phyloP scores from a whole-genome alignment of 2,797 vertebrate genomes.

The Anabacerthia variegaticeps region DNA sequence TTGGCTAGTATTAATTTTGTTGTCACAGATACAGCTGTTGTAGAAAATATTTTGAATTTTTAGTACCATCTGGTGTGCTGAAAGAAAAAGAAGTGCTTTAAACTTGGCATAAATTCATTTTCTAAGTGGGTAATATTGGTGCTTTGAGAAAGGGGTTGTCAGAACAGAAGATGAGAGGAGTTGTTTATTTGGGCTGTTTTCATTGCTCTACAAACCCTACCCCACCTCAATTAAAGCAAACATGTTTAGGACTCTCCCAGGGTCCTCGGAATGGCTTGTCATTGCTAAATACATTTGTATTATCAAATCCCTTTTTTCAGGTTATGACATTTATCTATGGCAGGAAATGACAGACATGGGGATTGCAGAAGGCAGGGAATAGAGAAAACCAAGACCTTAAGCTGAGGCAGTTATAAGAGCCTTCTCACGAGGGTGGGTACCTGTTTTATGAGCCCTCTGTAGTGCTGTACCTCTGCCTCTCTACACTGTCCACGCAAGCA shows the following conservation, averaged over 20 bases:
- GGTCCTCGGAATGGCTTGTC: background rate
- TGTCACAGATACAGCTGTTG: slow-evolving; percentile 86
- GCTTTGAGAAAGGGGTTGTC: slow-evolving; percentile 62
- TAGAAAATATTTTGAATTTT: slow-evolving; percentile 80
- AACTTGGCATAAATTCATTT: slow-evolving; percentile 70
- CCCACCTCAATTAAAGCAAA: slow-evolving; percentile 49
- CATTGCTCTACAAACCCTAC: slow-evolving; percentile 27
- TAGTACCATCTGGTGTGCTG: slow-evolving; percentile 84
- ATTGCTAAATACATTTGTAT: background rate
- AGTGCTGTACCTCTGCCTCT: background rate
- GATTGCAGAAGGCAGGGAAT: background rate
- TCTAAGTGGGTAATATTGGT: slow-evolving; percentile 73
- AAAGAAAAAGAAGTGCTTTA: slow-evolving; percentile 74
- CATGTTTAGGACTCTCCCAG: slow-evolving; percentile 2
- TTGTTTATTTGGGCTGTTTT: slow-evolving; percentile 67
- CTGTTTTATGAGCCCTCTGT: background rate
- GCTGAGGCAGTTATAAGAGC: background rate
- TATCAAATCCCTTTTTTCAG: background rate
- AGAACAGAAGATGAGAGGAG: slow-evolving; percentile 40
- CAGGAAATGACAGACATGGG: background rate
- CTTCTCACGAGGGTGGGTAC: background rate
- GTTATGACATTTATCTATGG: background rate
- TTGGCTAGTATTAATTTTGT: slow-evolving; percentile 80
- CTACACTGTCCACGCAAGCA: background rate
- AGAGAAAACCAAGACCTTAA: background rate